Percentiles rank a stretch among this genome's conserved stretches.
phyloP scores from a whole-genome alignment of 2,113 vertebrate species.

The Paradoxurus hermaphroditus region DNA sequence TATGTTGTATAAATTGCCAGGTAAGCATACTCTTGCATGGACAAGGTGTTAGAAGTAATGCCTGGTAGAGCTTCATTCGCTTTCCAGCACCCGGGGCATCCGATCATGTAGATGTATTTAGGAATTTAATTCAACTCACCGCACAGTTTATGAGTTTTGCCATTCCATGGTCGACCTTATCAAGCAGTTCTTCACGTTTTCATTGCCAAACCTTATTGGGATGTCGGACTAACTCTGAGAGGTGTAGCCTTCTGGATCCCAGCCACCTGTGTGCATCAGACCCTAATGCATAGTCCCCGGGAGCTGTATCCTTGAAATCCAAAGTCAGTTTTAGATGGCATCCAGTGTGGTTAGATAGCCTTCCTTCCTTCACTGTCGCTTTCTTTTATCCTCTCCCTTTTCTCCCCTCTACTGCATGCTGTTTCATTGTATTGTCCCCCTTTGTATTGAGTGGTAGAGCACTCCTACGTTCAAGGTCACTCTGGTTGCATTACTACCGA shows the following conservation, averaged over 20 bases:
- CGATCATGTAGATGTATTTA: background rate
- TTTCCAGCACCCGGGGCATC: background rate
- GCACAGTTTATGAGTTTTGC: background rate
- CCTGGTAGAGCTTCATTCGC: background rate
- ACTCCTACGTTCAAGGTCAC: background rate
- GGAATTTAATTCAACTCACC: background rate
- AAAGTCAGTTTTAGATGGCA: background rate
- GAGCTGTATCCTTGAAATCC: background rate
- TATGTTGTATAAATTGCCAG: background rate
- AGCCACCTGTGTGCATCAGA: background rate
- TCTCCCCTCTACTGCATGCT: background rate
- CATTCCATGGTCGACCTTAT: background rate
- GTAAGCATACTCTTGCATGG: background rate
- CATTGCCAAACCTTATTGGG: background rate
- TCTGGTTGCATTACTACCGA: background rate
- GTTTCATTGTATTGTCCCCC: background rate
- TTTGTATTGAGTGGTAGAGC: background rate
- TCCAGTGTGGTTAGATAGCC: background rate
- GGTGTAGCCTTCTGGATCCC: background rate
- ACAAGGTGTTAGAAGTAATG: background rate
- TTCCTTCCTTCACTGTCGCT: background rate
- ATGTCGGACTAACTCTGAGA: background rate
- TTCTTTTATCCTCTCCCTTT: background rate
- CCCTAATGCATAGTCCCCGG: fast-evolving
- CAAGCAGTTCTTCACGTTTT: background rate